Evolutionary conservation across 1,140 invertebrate genomes (phyloP).

Genomic region (Pseudachorutes palmiensis): DNA sequence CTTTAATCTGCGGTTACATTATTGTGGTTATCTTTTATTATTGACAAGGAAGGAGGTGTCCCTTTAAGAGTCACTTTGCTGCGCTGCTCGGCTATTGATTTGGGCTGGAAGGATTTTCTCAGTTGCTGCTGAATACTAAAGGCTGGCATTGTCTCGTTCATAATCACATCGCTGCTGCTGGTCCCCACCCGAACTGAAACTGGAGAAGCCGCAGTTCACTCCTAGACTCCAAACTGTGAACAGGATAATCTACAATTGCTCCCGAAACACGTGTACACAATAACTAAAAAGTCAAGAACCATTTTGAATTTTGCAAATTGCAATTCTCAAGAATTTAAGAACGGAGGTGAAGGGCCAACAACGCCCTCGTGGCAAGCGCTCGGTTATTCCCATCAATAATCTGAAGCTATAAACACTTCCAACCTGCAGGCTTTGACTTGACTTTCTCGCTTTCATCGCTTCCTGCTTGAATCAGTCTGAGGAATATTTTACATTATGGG

Average conservation of each 20-base stretch:
- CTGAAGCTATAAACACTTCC: not conserved
- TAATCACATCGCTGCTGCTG: not conserved
- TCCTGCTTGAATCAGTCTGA: not conserved
- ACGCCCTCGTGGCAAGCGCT: not conserved
- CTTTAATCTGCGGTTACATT: too few relatives aligned
- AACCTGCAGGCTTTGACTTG: too few relatives aligned
- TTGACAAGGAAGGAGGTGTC: too few relatives aligned
- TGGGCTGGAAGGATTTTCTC: too few relatives aligned
- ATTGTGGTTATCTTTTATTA: too few relatives aligned
- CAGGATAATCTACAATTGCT: not conserved
- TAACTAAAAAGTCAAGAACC: not conserved
- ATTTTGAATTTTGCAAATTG: not conserved
- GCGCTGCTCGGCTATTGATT: too few relatives aligned
- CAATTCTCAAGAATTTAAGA: not conserved
- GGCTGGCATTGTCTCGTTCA: too few relatives aligned
- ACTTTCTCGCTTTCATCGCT: not conserved
- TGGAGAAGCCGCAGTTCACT: not conserved
- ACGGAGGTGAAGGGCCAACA: not conserved
- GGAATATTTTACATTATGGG: constrained; percentile 11
- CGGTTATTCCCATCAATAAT: not conserved
- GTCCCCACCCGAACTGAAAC: not conserved
- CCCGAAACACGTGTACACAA: not conserved
- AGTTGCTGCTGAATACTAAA: too few relatives aligned
- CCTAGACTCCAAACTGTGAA: not conserved
- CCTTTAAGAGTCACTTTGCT: too few relatives aligned